Evolutionary conservation across 1,140 invertebrate genomes (phyloP).

Genomic region (Glomeris maerens): DNA sequence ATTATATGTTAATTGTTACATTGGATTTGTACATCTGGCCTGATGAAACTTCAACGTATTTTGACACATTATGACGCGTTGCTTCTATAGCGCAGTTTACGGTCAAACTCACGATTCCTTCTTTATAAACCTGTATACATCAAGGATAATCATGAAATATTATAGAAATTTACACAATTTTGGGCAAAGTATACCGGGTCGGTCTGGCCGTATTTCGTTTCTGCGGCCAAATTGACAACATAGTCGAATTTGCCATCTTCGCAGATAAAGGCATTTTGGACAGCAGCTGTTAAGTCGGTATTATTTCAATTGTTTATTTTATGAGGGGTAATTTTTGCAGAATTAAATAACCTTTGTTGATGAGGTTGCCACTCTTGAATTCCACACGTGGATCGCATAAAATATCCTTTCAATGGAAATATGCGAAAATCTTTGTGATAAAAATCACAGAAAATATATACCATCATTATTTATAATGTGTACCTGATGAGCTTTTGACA

Average conservation of each 20-base stretch:
- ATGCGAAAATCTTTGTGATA: not conserved
- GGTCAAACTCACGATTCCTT: slow-evolving; percentile 71
- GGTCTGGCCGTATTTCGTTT: slow-evolving; percentile 72
- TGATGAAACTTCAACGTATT: slow-evolving; percentile 70
- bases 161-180: too few species aligned
- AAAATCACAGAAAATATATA: not conserved
- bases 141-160: too few species aligned
- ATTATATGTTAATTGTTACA: too few species aligned
- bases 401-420: slow-evolving; percentile 30
- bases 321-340: not conserved
- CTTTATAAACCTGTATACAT: slow-evolving; percentile 57
- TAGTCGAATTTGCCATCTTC: slow-evolving; percentile 48
- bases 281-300: slow-evolving; percentile 23
- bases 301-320: not conserved
- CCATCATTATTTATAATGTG: slow-evolving; percentile 1
- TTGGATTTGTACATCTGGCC: slow-evolving; percentile 63
- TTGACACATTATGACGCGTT: slow-evolving; percentile 43
- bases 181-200: slow-evolving; percentile 45
- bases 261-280: slow-evolving; percentile 49
- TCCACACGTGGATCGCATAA: slow-evolving; percentile 62
- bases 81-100: slow-evolving; percentile 65
- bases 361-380: slow-evolving; percentile 79
- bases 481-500: slow-evolving; percentile 53
- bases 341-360: slow-evolving; percentile 46
- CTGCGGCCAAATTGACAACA: slow-evolving; percentile 76